These are phyloP conservation scores for Clarias gariepinus DNA, from an alignment of 2,113 vertebrate species.

Conservation along the genomic window DNA sequence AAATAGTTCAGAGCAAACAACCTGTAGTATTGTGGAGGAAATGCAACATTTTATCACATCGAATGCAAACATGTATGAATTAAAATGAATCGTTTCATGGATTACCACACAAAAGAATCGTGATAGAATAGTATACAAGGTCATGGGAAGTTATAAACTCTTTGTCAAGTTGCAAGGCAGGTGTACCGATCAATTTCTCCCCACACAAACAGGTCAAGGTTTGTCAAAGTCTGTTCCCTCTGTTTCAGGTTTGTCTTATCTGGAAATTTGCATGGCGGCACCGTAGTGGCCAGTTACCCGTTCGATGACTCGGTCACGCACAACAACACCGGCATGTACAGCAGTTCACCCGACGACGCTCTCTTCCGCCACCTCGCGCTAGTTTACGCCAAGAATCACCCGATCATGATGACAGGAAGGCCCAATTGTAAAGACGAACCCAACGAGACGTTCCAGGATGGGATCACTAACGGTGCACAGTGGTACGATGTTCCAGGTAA, in stretches of 20 bases:
- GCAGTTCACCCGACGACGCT: slow-evolving; percentile 84
- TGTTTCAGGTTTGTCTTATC: slow-evolving; percentile 88
- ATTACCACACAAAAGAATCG: too few species aligned
- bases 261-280: slow-evolving; percentile 92
- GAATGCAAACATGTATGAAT: too few species aligned
- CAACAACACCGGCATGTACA: slow-evolving; percentile 76
- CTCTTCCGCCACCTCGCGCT: slow-evolving; percentile 87
- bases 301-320: slow-evolving; percentile 89
- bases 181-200: background rate
- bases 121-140: too few species aligned
- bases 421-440: slow-evolving; percentile 79
- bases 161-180: background rate
- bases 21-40: too few species aligned
- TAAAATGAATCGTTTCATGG: too few species aligned
- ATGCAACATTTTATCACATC: too few species aligned
- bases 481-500: slow-evolving; percentile 96
- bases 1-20: too few species aligned
- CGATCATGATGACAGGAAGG: slow-evolving; percentile 87
- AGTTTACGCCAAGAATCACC: slow-evolving; percentile 86
- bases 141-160: background rate
- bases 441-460: slow-evolving; percentile 82
- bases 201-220: background rate
- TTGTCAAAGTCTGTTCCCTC: background rate
- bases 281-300: slow-evolving; percentile 95
- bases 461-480: slow-evolving; percentile 91